These are phyloP conservation scores for Brachionus paranguensis DNA, from an alignment of 1,140 invertebrate species.

Conservation along the genomic window DNA sequence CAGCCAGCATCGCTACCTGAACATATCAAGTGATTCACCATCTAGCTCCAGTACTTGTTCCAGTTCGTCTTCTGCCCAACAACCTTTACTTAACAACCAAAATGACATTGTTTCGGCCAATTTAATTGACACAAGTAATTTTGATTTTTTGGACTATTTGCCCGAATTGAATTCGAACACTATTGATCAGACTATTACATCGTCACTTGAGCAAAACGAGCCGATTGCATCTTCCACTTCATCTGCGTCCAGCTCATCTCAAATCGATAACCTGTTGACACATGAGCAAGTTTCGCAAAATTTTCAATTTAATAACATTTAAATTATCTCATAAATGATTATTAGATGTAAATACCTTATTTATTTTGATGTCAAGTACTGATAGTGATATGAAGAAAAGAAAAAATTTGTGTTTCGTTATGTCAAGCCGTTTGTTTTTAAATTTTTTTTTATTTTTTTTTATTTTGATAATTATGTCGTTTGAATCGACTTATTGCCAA, in stretches of 20 bases:
- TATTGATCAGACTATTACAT: constrained; percentile 35
- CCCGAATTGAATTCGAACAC: constrained; percentile 36
- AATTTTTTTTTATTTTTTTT: not conserved
- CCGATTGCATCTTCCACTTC: not conserved
- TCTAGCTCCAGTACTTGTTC: constrained; percentile 8
- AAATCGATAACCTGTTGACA: not conserved
- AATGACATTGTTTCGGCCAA: not conserved
- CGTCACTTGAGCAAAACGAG: not conserved
- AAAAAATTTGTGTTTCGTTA: not conserved
- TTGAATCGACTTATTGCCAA: not conserved
- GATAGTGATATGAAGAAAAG: not conserved
- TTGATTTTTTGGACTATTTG: constrained; percentile 40
- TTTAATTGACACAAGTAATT: constrained; percentile 30
- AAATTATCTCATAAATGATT: not conserved
- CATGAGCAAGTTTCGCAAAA: not conserved
- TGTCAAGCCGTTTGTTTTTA: not conserved
- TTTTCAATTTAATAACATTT: constrained; percentile 12
- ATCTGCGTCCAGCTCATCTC: not conserved
- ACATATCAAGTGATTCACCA: constrained; percentile 13
- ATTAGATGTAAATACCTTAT: not conserved
- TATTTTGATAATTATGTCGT: not conserved
- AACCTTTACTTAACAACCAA: not conserved
- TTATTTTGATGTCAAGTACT: constrained; percentile 5
- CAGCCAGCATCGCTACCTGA: not conserved
- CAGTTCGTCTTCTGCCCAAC: not conserved